phyloP scores from a whole-genome alignment of 2,888 invertebrate species.

The Halocaridina rubra region DNA sequence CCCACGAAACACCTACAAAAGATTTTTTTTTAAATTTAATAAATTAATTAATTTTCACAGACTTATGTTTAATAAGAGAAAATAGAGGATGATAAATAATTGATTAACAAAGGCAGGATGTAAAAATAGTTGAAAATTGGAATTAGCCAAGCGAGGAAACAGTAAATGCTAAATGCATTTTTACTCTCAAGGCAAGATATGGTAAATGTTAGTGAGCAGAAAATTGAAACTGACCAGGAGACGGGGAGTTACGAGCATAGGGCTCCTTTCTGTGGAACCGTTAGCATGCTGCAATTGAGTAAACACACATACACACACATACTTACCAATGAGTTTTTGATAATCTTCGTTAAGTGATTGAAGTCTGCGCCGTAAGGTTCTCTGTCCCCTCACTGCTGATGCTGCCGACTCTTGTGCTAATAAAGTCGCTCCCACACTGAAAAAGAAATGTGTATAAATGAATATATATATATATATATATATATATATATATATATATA shows the following conservation, averaged over 20 bases:
- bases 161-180: too few relatives aligned
- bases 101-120: too few relatives aligned
- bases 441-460: background rate
- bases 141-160: too few relatives aligned
- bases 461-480: background rate
- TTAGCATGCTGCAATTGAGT: background rate
- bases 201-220: too few relatives aligned
- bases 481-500: background rate
- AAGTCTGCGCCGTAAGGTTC: constrained; percentile 34
- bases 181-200: too few relatives aligned
- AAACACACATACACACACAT: background rate
- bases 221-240: too few relatives aligned
- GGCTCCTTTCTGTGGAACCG: background rate
- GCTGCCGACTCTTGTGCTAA: constrained; percentile 44
- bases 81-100: too few relatives aligned
- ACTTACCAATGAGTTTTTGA: constrained; percentile 46
- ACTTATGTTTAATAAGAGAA: background rate
- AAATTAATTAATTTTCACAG: background rate
- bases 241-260: too few relatives aligned
- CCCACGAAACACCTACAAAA: constrained; percentile 72
- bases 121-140: background rate
- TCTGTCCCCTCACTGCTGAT: constrained; percentile 41
- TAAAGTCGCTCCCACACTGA: constrained; percentile 31
- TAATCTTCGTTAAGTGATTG: constrained; percentile 58
- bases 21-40: background rate